Percentiles rank a stretch among this genome's conserved stretches.
Evolutionary conservation across 1,140 invertebrate species (phyloP).

Genomic region (Macrostomum lignano): DNA sequence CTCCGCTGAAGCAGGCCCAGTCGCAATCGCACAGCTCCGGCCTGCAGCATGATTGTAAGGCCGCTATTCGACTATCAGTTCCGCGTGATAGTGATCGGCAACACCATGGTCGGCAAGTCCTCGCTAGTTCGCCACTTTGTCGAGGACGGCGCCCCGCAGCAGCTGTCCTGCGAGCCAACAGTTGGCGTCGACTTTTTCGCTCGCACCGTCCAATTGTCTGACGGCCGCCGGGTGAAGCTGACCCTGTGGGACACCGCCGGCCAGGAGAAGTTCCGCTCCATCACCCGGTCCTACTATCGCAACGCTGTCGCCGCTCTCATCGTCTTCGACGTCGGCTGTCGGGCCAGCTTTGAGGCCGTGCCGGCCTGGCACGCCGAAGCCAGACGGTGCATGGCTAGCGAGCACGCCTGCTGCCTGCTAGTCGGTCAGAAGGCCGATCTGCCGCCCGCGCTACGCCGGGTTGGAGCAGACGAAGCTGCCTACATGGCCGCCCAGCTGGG

Average conservation of each 20-base stretch:
- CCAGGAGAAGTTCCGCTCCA: constrained; percentile 88
- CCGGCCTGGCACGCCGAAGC: constrained; percentile 3
- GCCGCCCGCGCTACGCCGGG: constrained; percentile 15
- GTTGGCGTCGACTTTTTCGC: constrained; percentile 94
- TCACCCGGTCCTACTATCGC: constrained; percentile 82
- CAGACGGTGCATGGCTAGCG: not conserved
- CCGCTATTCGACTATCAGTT: constrained; percentile 71
- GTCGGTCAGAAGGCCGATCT: constrained; percentile 74
- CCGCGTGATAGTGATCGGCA: constrained; percentile 71
- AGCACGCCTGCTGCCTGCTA: constrained; percentile 44
- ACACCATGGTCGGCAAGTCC: constrained; percentile 78
- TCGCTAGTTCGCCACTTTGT: constrained; percentile 73
- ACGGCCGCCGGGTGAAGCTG: constrained; percentile 73
- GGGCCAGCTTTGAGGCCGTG: constrained; percentile 3
- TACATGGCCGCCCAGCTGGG: too few relatives aligned
- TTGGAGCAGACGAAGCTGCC: too few relatives aligned
- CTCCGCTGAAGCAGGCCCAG: too few relatives aligned
- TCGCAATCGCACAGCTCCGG: too few relatives aligned
- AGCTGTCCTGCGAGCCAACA: constrained; percentile 53
- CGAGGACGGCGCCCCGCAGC: constrained; percentile 85
- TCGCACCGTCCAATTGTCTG: constrained; percentile 56
- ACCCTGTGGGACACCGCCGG: constrained; percentile 79
- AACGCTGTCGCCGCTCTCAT: constrained; percentile 28
- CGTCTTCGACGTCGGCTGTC: constrained; percentile 4
- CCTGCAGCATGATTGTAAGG: not conserved